Base-by-base conservation (phyloP, 2,888 invertebrate genomes). In the Drepanosiphum platanoidis region DNA sequence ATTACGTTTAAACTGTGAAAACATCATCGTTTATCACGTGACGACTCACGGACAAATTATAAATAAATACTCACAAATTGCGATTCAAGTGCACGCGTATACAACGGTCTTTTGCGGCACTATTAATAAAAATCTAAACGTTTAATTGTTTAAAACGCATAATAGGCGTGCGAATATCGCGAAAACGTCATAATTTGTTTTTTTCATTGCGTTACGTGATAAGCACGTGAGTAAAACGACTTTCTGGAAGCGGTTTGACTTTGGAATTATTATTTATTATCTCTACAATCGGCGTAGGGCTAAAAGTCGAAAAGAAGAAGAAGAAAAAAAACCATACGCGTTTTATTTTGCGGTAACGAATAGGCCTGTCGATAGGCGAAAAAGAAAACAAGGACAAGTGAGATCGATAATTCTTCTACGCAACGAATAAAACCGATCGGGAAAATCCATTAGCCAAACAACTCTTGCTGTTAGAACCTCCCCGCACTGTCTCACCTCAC, bases 331-430 rank as follows among this genome's bases (percentile, higher is more conserved):
- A 66, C n/a, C n/a, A n/a, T n/a, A n/a, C n/a, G n/a, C 32, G 34
- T 66, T 18, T 66, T 18, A 5, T 22, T 52, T 52, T 52, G 15
- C 18, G 66, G 1, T 18, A 32, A 66, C 18, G 4, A 66, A 34
- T 34, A 18, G 32, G 30, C 18, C 66, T 18, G 18, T 18, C 66
- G 34, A 77, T 61, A 61, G 61, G 22, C n/a, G n/a, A 61, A 61
- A 8, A 22, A 9, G 27, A 36, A 36, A 8, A 58, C 36, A 18
- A 61, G 13, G 32, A 30, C 39, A 30, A n/a, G n/a, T 15, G 22
- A 5, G 70, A 80, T 80, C 52, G 36, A 70, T 70, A 70, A 70
- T 70, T 52, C 52, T n/a, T n/a, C n/a, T 27, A 80, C 70, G 27
- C 27, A 52, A 39, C 39, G 36, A 58, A 58, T 39, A 27, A 3